These are phyloP conservation scores for Diplodus puntazzo DNA, from an alignment of 2,797 vertebrate genomes.

Conservation along the genomic window DNA sequence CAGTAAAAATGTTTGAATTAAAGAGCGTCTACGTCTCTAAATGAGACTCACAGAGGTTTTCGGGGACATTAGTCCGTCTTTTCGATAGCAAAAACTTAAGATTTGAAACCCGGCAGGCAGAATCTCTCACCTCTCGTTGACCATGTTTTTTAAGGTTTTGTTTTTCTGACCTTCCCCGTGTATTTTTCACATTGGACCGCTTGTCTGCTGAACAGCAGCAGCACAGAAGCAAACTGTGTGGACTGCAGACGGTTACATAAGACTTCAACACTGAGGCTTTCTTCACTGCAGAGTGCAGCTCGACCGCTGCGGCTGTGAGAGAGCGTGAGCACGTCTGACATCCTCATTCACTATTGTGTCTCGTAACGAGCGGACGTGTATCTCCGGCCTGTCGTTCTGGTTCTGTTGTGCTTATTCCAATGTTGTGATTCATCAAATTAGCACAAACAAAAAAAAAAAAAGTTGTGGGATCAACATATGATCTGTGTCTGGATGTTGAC, in stretches of 20 bases:
- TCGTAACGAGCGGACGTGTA: neutral
- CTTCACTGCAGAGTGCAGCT: neutral
- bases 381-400: neutral
- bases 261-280: constrained; percentile 42
- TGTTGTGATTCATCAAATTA: neutral
- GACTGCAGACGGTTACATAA: constrained; percentile 42
- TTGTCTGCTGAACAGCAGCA: constrained; percentile 23
- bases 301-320: too few relatives aligned
- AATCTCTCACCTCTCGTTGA: neutral
- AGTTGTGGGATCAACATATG: neutral
- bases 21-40: too few relatives aligned
- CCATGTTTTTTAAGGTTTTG: neutral
- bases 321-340: neutral
- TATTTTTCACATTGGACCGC: constrained; percentile 8
- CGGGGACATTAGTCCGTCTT: too few relatives aligned
- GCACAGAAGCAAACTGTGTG: constrained; percentile 43
- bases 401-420: neutral
- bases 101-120: neutral
- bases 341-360: neutral
- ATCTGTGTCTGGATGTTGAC: neutral
- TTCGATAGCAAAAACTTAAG: too few relatives aligned
- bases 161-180: constrained; percentile 29
- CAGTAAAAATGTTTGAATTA: too few relatives aligned
- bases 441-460: too few relatives aligned
- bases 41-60: too few relatives aligned